Conservation (phyloP, 2,797 vertebrate genomes). For the Syngnathus rostellatus region DNA sequence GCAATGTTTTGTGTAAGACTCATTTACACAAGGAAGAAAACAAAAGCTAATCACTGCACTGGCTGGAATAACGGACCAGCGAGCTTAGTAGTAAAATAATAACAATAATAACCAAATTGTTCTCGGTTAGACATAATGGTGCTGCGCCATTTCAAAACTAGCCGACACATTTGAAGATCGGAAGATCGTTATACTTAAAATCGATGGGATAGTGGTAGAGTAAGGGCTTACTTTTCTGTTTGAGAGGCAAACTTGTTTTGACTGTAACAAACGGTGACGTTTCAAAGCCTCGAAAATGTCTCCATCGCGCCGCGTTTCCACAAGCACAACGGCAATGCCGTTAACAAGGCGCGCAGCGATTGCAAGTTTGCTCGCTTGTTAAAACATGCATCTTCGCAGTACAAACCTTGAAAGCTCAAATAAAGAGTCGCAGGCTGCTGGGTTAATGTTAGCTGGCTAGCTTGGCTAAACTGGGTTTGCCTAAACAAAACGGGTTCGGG, state of each 20-base stretch:
- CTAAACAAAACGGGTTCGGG: conserved; percentile 65
- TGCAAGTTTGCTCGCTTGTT: conserved; percentile 25
- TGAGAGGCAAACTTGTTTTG: conserved; percentile 52
- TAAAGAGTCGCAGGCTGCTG: conserved; percentile 53
- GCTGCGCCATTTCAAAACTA: not conserved
- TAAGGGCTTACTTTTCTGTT: conserved; percentile 22
- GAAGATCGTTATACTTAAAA: too few species aligned
- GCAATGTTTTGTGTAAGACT: not conserved
- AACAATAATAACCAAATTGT: not conserved
- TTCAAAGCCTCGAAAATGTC: conserved; percentile 37
- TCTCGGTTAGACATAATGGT: not conserved
- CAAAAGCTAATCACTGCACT: not conserved
- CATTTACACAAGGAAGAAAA: not conserved
- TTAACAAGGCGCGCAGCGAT: conserved; percentile 20
- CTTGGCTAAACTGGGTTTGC: conserved; percentile 46
- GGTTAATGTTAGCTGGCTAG: conserved; percentile 48
- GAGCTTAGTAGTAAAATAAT: not conserved
- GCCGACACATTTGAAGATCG: not conserved
- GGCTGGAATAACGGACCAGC: not conserved
- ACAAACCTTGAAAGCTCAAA: conserved; percentile 42
- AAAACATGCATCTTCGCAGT: conserved; percentile 49
- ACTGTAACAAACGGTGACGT: conserved; percentile 48
- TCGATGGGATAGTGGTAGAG: too few species aligned
- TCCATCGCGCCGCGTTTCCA: conserved; percentile 14
- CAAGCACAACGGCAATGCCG: conserved; percentile 17